phyloP scores from a whole-genome alignment of 2,888 invertebrate genomes.

The Augiades crinisus region DNA sequence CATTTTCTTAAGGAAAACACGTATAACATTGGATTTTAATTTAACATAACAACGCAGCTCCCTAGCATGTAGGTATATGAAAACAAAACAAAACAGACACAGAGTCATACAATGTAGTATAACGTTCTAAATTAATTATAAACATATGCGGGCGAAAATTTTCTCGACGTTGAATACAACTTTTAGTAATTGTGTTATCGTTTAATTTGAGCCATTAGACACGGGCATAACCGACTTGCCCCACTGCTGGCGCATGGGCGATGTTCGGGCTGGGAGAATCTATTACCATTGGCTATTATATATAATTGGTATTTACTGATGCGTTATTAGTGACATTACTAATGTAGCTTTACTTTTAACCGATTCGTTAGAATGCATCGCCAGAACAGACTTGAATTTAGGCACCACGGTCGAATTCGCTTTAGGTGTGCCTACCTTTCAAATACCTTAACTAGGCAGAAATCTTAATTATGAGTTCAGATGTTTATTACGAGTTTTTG shows the following conservation, averaged over 20 bases:
- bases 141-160: conserved; percentile 50
- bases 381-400: too few species aligned
- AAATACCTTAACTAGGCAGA: too few species aligned
- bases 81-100: conserved; percentile 50
- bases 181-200: conserved; percentile 50
- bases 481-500: too few species aligned
- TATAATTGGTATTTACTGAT: too few species aligned
- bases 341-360: too few species aligned
- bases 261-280: too few species aligned
- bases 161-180: conserved; percentile 41
- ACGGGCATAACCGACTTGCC: conserved; percentile 19
- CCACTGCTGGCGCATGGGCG: neutral
- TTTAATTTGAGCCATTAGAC: conserved; percentile 49
- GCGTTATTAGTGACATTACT: too few species aligned
- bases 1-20: conserved; percentile 45
- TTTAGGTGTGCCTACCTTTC: too few species aligned
- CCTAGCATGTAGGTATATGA: conserved; percentile 39
- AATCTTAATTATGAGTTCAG: too few species aligned
- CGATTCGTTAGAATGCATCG: too few species aligned
- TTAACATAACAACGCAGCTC: conserved; percentile 46
- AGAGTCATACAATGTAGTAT: conserved; percentile 43
- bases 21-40: conserved; percentile 47
- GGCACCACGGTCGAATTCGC: too few species aligned
- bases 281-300: too few species aligned
- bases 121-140: conserved; percentile 60